Percentiles rank a stretch among this genome's conserved stretches.
These are phyloP conservation scores for Dicrostonyx torquatus DNA, from an alignment of 2,797 vertebrate genomes.

Conservation along the genomic window DNA sequence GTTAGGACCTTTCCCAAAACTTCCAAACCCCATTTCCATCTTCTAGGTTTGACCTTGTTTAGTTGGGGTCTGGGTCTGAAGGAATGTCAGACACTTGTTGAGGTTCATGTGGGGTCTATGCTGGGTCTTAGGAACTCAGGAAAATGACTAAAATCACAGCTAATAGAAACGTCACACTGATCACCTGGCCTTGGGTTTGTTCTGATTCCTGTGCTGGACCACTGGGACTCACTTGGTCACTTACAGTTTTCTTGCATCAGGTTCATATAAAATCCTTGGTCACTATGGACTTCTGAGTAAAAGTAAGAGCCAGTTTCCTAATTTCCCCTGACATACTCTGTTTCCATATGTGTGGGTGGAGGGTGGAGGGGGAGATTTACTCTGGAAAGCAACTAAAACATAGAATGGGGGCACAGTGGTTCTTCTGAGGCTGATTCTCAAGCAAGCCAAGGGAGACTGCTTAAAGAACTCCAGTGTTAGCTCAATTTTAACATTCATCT, in stretches of 20 bases:
- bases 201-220: background rate
- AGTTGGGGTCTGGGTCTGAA: background rate
- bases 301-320: background rate
- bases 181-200: background rate
- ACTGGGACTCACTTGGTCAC: background rate
- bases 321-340: background rate
- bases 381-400: background rate
- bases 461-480: background rate
- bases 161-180: background rate
- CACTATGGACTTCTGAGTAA: background rate
- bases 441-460: background rate
- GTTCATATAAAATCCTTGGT: background rate
- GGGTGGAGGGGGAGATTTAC: background rate
- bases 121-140: background rate
- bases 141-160: background rate
- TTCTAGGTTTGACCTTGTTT: background rate
- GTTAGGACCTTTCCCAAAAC: background rate
- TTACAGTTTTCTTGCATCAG: background rate
- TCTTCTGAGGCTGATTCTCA: background rate
- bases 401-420: background rate
- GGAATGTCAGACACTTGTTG: background rate
- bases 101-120: background rate
- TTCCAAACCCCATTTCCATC: background rate
- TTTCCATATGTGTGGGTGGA: background rate
- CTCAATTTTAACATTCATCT: constrained; percentile 12